Conservation (phyloP, 1,140 invertebrate species). For the Epicauta chinensis region DNA sequence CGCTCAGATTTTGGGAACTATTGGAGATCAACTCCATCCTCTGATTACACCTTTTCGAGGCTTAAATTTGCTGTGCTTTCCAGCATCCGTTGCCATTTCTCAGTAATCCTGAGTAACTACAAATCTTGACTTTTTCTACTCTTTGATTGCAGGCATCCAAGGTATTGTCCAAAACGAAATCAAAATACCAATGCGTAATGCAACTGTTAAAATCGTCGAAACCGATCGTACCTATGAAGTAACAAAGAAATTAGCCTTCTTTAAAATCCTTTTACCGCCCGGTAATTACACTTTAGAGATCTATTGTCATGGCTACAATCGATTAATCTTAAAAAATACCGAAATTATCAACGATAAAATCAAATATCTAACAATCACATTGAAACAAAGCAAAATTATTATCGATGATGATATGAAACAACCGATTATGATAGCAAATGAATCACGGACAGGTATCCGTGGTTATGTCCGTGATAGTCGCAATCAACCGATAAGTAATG, state of each 20-base stretch:
- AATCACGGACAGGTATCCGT: constrained; percentile 24
- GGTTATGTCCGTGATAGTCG: constrained; percentile 52
- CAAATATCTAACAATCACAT: constrained; percentile 3
- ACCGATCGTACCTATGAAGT: constrained; percentile 53
- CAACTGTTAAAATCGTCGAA: constrained; percentile 58
- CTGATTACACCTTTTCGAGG: too few species aligned
- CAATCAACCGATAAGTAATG: constrained; percentile 53
- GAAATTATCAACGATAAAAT: constrained; percentile 34
- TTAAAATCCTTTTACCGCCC: constrained; percentile 59
- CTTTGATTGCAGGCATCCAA: constrained; percentile 54
- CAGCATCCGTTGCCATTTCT: too few species aligned
- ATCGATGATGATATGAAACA: constrained; percentile 9
- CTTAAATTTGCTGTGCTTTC: too few species aligned
- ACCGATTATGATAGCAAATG: constrained; percentile 18
- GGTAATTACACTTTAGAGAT: constrained; percentile 57
- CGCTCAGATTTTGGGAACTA: too few species aligned
- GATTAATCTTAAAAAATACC: constrained; percentile 42
- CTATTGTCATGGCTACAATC: constrained; percentile 51
- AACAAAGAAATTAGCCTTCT: constrained; percentile 59
- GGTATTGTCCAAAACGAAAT: constrained; percentile 61
- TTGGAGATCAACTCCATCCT: too few species aligned
- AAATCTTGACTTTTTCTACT: too few species aligned
- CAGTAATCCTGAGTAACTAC: too few species aligned
- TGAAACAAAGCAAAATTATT: neutral
- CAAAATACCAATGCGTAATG: constrained; percentile 60